Evolutionary conservation across 2,888 invertebrate species (phyloP).

Genomic region (Drosophila eohydei): DNA sequence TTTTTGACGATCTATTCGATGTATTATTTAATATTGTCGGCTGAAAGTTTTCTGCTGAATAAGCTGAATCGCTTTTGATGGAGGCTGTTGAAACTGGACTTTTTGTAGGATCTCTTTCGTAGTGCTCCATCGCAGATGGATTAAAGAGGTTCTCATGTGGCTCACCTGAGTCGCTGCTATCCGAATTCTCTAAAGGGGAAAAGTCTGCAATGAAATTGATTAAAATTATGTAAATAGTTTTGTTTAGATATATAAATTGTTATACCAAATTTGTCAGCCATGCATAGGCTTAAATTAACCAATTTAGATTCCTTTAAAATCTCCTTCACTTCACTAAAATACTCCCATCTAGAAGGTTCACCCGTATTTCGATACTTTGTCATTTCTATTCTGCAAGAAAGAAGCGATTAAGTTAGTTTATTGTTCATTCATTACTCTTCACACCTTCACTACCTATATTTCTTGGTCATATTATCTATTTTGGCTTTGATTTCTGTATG

Average conservation of each 20-base stretch:
- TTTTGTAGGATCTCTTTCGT: background rate
- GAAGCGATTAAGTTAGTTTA: background rate
- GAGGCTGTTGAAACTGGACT: background rate
- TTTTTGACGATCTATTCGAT: background rate
- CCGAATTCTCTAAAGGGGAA: constrained; percentile 25
- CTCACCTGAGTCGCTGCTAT: background rate
- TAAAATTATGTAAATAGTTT: background rate
- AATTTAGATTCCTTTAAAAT: constrained; percentile 37
- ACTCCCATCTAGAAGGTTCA: constrained; percentile 39
- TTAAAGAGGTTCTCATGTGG: background rate
- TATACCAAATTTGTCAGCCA: constrained; percentile 35
- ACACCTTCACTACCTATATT: constrained; percentile 39
- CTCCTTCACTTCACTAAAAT: constrained; percentile 47
- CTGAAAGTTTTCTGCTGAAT: background rate
- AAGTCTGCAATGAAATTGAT: constrained; percentile 23
- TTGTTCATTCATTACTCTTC: background rate
- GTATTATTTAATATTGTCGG: background rate
- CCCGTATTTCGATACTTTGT: constrained; percentile 9
- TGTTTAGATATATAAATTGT: too few relatives aligned
- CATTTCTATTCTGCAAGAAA: constrained; percentile 42
- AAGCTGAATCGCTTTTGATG: background rate
- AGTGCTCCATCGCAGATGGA: background rate
- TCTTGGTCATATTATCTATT: constrained; percentile 61
- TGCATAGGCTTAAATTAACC: constrained; percentile 12
- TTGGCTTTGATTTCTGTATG: constrained; percentile 52